phyloP scores from a whole-genome alignment of 2,113 vertebrate genomes.

The Spheniscus mendiculus region DNA sequence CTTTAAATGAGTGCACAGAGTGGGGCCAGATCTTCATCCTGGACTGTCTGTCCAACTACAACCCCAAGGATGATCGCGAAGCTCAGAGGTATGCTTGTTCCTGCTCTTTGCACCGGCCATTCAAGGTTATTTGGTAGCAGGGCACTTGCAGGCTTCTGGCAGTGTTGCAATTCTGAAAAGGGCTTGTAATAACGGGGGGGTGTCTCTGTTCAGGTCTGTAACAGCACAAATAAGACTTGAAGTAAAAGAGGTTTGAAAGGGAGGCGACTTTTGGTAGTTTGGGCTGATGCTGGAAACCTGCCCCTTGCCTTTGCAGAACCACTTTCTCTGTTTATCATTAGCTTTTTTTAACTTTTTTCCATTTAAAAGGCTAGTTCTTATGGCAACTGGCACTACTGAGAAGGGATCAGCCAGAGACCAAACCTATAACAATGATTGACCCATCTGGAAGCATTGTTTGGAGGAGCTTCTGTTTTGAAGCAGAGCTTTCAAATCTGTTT shows the following conservation, averaged over 20 bases:
- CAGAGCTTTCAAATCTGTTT: not conserved
- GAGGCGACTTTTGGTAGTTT: not conserved
- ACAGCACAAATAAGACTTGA: not conserved
- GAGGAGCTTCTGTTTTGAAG: not conserved
- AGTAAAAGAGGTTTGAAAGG: not conserved
- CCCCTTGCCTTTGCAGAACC: not conserved
- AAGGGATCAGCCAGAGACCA: not conserved
- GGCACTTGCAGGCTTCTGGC: not conserved
- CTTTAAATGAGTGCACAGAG: slow-evolving; percentile 96
- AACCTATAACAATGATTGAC: not conserved
- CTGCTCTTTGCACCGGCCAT: not conserved
- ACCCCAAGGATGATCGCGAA: slow-evolving; percentile 96
- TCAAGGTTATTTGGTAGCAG: not conserved
- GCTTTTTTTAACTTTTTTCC: not conserved
- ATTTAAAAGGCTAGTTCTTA: not conserved
- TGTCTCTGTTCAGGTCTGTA: not conserved
- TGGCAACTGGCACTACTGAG: not conserved
- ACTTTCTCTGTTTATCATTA: not conserved
- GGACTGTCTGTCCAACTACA: slow-evolving; percentile 98
- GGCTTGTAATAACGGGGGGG: too few relatives aligned
- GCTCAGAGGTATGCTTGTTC: slow-evolving; percentile 88
- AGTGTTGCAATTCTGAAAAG: not conserved
- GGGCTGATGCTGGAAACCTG: not conserved
- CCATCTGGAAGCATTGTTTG: not conserved
- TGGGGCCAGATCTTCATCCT: slow-evolving; percentile 99